phyloP scores from a whole-genome alignment of 2,113 vertebrate species.

The Cavia aperea region DNA sequence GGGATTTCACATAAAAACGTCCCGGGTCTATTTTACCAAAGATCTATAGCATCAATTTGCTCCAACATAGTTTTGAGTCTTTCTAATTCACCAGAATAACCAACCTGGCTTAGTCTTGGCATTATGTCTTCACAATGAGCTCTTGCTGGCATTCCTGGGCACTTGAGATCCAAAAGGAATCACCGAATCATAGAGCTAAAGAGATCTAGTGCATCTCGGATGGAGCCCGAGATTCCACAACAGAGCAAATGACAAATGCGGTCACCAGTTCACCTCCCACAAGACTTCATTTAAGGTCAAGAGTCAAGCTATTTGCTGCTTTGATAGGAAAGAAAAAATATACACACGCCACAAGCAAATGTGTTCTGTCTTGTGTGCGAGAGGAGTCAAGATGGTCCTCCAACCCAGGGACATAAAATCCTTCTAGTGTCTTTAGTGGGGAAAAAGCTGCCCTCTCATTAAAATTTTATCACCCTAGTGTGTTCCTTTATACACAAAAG shows the following conservation, averaged over 20 bases:
- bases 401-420: neutral
- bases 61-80: slow-evolving; percentile 54
- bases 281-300: slow-evolving; percentile 13
- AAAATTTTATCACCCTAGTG: neutral
- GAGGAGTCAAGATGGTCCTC: neutral
- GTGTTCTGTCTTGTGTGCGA: neutral
- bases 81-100: slow-evolving; percentile 57
- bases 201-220: neutral
- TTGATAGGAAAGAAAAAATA: slow-evolving; percentile 30
- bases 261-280: neutral
- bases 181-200: neutral
- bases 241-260: neutral
- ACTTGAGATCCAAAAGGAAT: neutral
- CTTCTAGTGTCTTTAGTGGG: neutral
- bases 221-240: neutral
- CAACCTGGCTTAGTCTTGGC: slow-evolving; percentile 50
- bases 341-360: neutral
- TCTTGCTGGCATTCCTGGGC: neutral
- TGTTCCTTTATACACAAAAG: neutral
- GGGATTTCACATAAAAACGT: neutral
- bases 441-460: neutral
- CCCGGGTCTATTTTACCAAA: slow-evolving; percentile 2
- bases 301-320: neutral
- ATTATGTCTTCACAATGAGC: slow-evolving; percentile 20
- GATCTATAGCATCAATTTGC: slow-evolving; percentile 52